Percentiles rank a stretch among this genome's conserved stretches.
Evolutionary conservation across 2,888 invertebrate genomes (phyloP).

Genomic region (Spilarctia lutea): DNA sequence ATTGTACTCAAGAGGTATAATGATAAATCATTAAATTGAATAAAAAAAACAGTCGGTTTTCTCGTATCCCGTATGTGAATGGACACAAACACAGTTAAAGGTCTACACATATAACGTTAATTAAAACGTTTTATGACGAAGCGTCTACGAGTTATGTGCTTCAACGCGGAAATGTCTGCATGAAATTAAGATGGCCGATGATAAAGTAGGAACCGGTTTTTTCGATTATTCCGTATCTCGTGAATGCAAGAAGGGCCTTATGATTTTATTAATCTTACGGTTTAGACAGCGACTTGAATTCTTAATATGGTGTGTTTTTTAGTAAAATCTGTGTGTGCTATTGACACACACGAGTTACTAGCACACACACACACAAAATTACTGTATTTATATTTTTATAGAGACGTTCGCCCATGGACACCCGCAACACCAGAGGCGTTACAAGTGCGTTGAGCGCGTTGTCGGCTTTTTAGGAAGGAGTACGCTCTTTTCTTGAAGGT

Average conservation of each 20-base stretch:
- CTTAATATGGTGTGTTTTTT: not conserved
- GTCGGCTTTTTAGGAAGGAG: too few species aligned
- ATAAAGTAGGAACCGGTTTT: constrained; percentile 18
- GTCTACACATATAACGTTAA: constrained; percentile 42
- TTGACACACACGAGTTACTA: too few species aligned
- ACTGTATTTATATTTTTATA: too few species aligned
- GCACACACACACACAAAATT: too few species aligned
- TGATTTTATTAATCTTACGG: not conserved
- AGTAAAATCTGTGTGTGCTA: not conserved
- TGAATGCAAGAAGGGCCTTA: constrained; percentile 3
- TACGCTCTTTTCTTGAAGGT: too few species aligned
- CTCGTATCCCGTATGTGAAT: constrained; percentile 20
- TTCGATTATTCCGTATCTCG: constrained; percentile 16
- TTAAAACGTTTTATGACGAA: constrained; percentile 49
- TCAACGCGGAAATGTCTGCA: constrained; percentile 41
- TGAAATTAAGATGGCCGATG: constrained; percentile 39
- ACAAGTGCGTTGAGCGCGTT: too few species aligned
- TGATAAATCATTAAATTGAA: too few species aligned
- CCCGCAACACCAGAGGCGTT: too few species aligned
- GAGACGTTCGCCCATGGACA: too few species aligned
- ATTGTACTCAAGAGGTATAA: too few species aligned
- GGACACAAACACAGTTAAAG: constrained; percentile 32
- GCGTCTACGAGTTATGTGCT: constrained; percentile 30
- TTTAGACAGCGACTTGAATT: not conserved
- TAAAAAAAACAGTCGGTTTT: not conserved